A percentile compares a stretch with the other conserved stretches of the same genome.
These are phyloP conservation scores for Chromobotia macracanthus DNA, from an alignment of 2,797 vertebrate species.

Conservation along the genomic window DNA sequence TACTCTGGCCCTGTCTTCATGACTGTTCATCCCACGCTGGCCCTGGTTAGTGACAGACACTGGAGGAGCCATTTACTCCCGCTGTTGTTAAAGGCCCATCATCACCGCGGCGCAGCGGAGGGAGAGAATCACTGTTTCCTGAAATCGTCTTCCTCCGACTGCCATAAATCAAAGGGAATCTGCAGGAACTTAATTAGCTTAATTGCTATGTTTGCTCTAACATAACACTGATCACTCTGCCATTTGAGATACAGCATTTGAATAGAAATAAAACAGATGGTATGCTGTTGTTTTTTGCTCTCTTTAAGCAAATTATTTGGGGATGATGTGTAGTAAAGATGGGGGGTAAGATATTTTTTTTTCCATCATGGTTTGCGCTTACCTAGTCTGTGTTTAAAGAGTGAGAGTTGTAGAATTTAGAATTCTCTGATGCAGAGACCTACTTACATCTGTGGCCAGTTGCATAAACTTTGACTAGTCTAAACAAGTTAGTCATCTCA, in stretches of 20 bases:
- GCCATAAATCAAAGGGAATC: conserved; percentile 74
- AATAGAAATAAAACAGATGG: conserved; percentile 75
- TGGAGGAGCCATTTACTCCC: conserved; percentile 74
- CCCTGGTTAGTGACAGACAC: conserved; percentile 74
- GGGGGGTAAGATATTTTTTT: conserved; percentile 57
- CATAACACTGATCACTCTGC: conserved; percentile 73
- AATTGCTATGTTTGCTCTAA: conserved; percentile 80
- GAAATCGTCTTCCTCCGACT: conserved; percentile 62
- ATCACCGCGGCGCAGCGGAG: conserved; percentile 53
- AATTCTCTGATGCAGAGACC: not conserved
- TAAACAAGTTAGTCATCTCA: too few relatives aligned
- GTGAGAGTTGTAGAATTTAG: not conserved
- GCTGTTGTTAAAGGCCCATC: conserved; percentile 55
- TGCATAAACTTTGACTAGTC: not conserved
- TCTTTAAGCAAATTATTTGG: conserved; percentile 63
- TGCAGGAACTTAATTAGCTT: conserved; percentile 75
- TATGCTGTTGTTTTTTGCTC: conserved; percentile 58
- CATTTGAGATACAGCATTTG: conserved; percentile 70
- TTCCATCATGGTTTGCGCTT: conserved; percentile 35
- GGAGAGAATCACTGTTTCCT: conserved; percentile 58
- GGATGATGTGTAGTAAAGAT: conserved; percentile 64
- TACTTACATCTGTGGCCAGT: too few relatives aligned
- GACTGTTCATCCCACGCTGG: conserved; percentile 74
- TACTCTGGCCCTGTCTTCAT: conserved; percentile 75
- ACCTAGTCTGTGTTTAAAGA: not conserved